Conservation (phyloP, 2,797 vertebrate species). For the Enteromius fasciolatus region DNA sequence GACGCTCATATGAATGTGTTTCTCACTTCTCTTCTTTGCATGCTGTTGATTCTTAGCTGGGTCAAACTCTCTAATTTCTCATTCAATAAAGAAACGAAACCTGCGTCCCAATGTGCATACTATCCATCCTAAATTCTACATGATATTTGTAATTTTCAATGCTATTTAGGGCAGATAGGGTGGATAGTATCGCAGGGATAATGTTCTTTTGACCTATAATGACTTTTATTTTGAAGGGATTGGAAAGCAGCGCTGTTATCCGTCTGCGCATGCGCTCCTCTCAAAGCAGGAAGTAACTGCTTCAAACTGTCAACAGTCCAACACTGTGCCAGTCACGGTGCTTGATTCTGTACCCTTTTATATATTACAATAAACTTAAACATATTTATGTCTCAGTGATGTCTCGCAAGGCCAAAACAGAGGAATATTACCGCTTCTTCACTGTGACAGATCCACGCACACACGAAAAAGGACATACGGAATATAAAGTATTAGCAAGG, state of each 20-base stretch:
- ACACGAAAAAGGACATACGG: constrained; percentile 91
- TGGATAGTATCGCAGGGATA: too few species aligned
- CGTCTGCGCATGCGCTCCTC: constrained; percentile 28
- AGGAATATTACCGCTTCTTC: constrained; percentile 86
- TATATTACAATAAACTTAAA: not conserved
- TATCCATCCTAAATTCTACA: too few species aligned
- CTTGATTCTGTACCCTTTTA: not conserved
- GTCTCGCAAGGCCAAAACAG: constrained; percentile 82
- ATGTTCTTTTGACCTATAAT: too few species aligned
- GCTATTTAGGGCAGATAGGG: too few species aligned
- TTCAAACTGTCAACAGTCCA: constrained; percentile 29
- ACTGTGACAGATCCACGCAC: constrained; percentile 83
- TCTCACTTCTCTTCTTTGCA: not conserved
- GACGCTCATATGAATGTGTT: not conserved
- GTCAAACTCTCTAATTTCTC: not conserved
- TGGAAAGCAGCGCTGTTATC: not conserved
- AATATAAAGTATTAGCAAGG: constrained; percentile 89
- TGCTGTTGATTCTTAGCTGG: not conserved
- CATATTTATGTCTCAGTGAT: constrained; percentile 65
- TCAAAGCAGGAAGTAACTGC: constrained; percentile 50
- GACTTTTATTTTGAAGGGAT: constrained; percentile 29
- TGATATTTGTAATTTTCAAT: too few species aligned
- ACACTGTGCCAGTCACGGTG: constrained; percentile 8
- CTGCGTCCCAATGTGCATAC: too few species aligned
- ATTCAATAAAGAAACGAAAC: not conserved